phyloP scores from a whole-genome alignment of 2,888 invertebrate genomes.

The Rhopalosiphum nymphaeae region DNA sequence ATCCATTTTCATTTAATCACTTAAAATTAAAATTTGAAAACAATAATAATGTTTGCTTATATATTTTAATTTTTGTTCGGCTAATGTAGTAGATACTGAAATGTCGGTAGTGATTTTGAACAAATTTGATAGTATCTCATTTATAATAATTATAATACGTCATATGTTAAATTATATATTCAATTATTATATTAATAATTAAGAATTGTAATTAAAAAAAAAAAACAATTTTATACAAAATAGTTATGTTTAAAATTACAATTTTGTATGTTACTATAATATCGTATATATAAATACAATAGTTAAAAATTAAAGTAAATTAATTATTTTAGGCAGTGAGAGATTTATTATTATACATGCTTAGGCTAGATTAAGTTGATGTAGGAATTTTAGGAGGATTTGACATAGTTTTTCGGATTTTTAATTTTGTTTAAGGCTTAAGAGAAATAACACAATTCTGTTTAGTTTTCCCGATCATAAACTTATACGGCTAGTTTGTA shows the following conservation, averaged over 20 bases:
- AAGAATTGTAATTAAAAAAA: not conserved
- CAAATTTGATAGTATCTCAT: not conserved
- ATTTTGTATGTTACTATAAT: not conserved
- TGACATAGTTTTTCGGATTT: not conserved
- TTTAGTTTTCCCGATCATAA: constrained; percentile 35
- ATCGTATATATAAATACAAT: not conserved
- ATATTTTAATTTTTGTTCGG: not conserved
- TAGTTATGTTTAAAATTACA: not conserved
- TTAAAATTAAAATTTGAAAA: no score
- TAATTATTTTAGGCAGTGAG: not conserved
- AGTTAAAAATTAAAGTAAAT: not conserved
- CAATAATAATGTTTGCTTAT: not conserved
- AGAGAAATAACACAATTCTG: not conserved
- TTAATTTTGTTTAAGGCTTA: not conserved
- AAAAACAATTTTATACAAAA: not conserved
- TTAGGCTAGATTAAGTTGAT: not conserved
- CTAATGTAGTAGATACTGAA: not conserved
- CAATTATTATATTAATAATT: not conserved
- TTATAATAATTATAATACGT: not conserved
- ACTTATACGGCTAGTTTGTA: constrained; percentile 30
- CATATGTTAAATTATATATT: not conserved
- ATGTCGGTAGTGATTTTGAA: not conserved
- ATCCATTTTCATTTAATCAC: no score
- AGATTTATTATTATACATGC: not conserved
- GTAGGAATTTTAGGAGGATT: not conserved